These are phyloP conservation scores for Penelope pileata DNA, from an alignment of 2,113 vertebrate species.

Conservation along the genomic window DNA sequence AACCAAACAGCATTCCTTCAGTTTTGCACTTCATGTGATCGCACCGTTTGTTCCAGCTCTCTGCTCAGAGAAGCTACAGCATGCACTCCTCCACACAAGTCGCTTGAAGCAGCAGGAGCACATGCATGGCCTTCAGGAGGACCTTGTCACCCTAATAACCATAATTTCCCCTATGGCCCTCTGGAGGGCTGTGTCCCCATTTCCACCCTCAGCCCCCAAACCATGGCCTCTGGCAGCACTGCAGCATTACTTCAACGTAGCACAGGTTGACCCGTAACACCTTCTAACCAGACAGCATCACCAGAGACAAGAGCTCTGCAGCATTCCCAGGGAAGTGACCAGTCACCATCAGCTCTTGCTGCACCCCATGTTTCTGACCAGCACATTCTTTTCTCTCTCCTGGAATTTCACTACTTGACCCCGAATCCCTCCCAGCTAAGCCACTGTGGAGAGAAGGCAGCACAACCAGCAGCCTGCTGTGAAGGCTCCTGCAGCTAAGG, in stretches of 20 bases:
- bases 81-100: fast-evolving
- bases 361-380: neutral
- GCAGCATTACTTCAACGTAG: neutral
- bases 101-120: neutral
- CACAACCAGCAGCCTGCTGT: neutral
- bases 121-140: neutral
- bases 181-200: neutral
- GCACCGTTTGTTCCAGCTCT: neutral
- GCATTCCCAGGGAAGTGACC: neutral
- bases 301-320: neutral
- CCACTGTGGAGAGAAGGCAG: neutral
- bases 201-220: neutral
- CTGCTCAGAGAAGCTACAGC: neutral
- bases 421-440: neutral
- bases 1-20: fast-evolving
- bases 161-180: fast-evolving
- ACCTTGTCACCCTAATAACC: neutral
- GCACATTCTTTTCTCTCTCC: neutral
- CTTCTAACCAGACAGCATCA: neutral
- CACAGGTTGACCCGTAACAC: fast-evolving
- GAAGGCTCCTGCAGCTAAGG: neutral
- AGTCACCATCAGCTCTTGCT: neutral
- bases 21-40: neutral
- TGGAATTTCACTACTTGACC: neutral
- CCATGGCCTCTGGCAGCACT: neutral